Percentiles rank a stretch among this genome's conserved stretches.
Evolutionary conservation across 2,113 vertebrate species (phyloP).

Genomic region (Diglossa brunneiventris): DNA sequence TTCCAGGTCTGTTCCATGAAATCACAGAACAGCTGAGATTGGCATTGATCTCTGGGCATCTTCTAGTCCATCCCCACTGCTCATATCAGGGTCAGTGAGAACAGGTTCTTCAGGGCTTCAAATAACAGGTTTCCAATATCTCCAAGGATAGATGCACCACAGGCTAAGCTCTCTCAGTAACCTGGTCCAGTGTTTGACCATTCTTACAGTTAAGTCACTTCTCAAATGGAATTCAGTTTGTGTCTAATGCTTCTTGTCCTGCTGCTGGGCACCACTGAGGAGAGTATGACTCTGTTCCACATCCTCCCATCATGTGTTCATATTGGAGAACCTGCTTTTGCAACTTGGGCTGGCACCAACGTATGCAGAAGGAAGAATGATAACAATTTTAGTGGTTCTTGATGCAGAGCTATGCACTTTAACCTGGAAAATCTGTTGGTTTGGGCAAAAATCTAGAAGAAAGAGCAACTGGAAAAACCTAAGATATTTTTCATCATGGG

Average conservation of each 20-base stretch:
- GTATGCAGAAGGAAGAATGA: not conserved
- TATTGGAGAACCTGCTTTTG: not conserved
- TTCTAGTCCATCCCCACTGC: not conserved
- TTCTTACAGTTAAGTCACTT: not conserved
- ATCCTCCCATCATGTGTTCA: accelerated
- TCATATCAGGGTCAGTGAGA: not conserved
- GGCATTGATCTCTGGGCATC: not conserved
- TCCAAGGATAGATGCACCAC: not conserved
- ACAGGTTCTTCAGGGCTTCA: not conserved
- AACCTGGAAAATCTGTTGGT: not conserved
- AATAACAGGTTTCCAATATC: not conserved
- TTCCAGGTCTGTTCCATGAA: not conserved
- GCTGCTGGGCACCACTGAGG: not conserved
- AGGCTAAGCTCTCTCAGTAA: accelerated
- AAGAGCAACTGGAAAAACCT: not conserved
- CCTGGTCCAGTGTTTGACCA: not conserved
- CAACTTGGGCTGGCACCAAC: not conserved
- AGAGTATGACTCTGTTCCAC: not conserved
- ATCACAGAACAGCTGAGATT: not conserved
- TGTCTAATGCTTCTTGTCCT: not conserved
- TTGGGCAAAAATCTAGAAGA: not conserved
- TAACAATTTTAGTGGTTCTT: not conserved
- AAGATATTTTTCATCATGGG: not conserved
- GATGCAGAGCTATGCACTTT: not conserved
- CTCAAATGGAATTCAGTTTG: not conserved